Percentiles rank a stretch among this genome's conserved stretches.
Conservation (phyloP, 2,113 vertebrate species). For the Turnix velox region DNA sequence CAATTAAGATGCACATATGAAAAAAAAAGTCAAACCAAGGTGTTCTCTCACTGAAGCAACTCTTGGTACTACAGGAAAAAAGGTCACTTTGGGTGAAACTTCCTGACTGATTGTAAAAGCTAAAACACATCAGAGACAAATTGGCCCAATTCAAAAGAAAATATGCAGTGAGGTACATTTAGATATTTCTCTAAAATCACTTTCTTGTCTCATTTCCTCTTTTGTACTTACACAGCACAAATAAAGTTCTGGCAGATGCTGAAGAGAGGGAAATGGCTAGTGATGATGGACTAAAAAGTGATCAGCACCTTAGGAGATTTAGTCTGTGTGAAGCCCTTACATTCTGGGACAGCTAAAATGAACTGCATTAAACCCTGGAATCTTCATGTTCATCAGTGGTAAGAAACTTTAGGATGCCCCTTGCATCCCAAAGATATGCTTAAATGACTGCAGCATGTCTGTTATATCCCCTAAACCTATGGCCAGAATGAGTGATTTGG, state of each 20-base stretch:
- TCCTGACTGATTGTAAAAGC: neutral
- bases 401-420: neutral
- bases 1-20: neutral
- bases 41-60: neutral
- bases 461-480: neutral
- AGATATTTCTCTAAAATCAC: neutral
- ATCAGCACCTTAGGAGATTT: neutral
- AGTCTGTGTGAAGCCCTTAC: neutral
- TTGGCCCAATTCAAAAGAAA: neutral
- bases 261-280: neutral
- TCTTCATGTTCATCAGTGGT: neutral
- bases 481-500: neutral
- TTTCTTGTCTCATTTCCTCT: neutral
- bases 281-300: neutral
- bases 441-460: neutral
- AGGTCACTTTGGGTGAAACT: neutral
- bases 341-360: neutral
- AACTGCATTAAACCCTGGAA: neutral
- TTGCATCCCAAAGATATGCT: neutral
- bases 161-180: neutral
- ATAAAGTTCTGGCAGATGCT: neutral
- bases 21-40: conserved; percentile 33
- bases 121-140: neutral
- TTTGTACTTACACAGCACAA: neutral
- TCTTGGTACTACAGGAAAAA: neutral